A percentile compares a stretch with the other conserved stretches of the same genome.
These are phyloP conservation scores for Himalopsyche japonica DNA, from an alignment of 2,888 invertebrate species.

Conservation along the genomic window DNA sequence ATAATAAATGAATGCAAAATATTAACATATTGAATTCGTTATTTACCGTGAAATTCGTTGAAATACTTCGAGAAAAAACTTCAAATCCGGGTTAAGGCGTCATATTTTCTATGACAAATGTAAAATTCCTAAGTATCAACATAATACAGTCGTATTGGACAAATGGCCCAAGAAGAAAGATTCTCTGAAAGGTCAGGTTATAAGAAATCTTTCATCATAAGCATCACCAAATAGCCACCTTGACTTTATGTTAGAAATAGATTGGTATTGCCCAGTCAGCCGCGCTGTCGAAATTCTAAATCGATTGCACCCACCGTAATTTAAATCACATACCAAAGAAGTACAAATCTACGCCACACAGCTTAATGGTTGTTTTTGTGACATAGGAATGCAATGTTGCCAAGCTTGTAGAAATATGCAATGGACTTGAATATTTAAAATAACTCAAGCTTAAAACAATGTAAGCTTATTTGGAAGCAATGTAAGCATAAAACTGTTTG, in stretches of 20 bases:
- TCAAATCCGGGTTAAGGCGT: background rate
- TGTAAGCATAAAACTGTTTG: too few relatives aligned
- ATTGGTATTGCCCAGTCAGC: background rate
- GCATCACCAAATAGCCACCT: background rate
- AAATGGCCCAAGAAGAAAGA: background rate
- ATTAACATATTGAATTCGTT: too few relatives aligned
- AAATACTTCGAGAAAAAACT: too few relatives aligned
- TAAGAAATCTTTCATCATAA: background rate
- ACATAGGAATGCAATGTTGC: background rate
- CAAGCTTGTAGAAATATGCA: background rate
- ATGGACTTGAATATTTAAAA: background rate
- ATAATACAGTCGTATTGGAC: background rate
- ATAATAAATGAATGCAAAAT: too few relatives aligned
- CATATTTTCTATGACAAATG: background rate
- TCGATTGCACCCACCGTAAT: background rate
- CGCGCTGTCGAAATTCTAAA: background rate
- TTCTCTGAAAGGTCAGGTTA: background rate
- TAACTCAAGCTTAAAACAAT: background rate
- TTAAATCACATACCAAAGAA: background rate
- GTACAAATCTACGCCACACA: background rate
- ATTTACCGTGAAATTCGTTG: too few relatives aligned
- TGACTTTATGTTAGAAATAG: background rate
- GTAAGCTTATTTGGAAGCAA: too few relatives aligned
- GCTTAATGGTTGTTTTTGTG: background rate
- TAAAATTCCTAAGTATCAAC: background rate